Conservation (phyloP, 1,140 invertebrate species). For the Drosophila pseudoobscura region DNA sequence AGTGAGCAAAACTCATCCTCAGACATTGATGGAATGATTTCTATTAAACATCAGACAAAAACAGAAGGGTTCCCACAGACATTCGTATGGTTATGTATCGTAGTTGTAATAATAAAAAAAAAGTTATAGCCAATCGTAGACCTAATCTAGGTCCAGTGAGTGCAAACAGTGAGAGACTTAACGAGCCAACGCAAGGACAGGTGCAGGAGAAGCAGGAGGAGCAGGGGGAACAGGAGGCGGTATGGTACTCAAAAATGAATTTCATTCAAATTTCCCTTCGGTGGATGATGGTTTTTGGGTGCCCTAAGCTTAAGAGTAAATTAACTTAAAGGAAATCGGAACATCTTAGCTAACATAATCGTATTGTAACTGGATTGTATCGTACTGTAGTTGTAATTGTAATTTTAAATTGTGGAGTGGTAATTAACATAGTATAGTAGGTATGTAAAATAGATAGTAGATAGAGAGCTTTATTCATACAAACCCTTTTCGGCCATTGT, state of each 20-base stretch:
- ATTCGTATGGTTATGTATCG: conserved; percentile 12
- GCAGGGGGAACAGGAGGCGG: too few relatives aligned
- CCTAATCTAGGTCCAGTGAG: background rate
- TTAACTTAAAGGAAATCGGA: conserved; percentile 16
- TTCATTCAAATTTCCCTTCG: conserved; percentile 1
- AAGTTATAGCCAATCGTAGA: background rate
- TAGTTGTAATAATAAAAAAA: conserved; percentile 4
- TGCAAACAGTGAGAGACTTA: conserved; percentile 11
- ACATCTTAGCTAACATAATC: conserved; percentile 34
- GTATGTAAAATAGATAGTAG: conserved; percentile 42
- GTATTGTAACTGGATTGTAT: conserved; percentile 25
- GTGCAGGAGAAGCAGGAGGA: conserved; percentile 11
- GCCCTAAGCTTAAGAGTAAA: conserved; percentile 26
- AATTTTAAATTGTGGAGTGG: conserved; percentile 16
- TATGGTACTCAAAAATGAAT: conserved; percentile 8
- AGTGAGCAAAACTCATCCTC: background rate
- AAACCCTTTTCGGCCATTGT: conserved; percentile 61
- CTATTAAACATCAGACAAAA: conserved; percentile 28
- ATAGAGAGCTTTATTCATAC: conserved; percentile 74
- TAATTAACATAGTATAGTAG: conserved; percentile 20
- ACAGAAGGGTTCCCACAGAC: conserved; percentile 6
- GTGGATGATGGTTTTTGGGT: too few relatives aligned
- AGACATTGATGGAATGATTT: conserved; percentile 17
- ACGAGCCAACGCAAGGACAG: conserved; percentile 30
- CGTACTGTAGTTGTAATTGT: conserved; percentile 8